Conservation (phyloP, 1,140 invertebrate species). For the Penaeus japonicus region DNA sequence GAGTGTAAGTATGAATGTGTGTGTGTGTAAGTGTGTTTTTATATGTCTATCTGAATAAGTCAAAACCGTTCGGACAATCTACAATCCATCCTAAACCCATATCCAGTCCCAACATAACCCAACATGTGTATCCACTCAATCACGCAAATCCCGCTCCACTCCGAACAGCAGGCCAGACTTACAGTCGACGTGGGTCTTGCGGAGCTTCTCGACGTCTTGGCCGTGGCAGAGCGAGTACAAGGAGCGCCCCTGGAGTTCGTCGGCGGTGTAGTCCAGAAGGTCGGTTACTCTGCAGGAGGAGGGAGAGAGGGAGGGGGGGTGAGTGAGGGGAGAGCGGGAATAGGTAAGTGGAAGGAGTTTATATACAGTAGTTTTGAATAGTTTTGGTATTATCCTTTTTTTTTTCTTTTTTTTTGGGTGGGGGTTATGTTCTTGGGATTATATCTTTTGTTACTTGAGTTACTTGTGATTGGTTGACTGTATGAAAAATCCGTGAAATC, state of each 20-base stretch:
- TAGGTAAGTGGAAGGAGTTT: not conserved
- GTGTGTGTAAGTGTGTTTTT: too few species aligned
- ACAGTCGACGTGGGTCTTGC: conserved; percentile 69
- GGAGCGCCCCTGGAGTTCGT: conserved; percentile 92
- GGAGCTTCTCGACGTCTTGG: conserved; percentile 90
- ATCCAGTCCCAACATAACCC: too few species aligned
- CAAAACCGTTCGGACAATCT: too few species aligned
- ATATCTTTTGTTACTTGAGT: too few species aligned
- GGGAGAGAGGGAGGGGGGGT: not conserved
- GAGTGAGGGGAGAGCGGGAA: not conserved
- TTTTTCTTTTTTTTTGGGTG: too few species aligned
- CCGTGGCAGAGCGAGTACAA: conserved; percentile 94
- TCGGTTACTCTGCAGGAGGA: conserved; percentile 81
- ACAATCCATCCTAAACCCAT: too few species aligned
- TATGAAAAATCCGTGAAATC: too few species aligned
- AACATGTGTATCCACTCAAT: not conserved
- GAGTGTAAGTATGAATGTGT: too few species aligned
- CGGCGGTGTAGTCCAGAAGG: conserved; percentile 88
- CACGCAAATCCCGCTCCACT: not conserved
- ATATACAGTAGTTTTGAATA: not conserved
- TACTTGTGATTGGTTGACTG: too few species aligned
- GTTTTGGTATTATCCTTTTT: not conserved
- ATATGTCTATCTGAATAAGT: too few species aligned
- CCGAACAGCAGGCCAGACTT: conserved; percentile 31
- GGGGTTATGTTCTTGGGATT: too few species aligned